A percentile compares a stretch with the other conserved stretches of the same genome.
Conservation (phyloP, 2,113 vertebrate species). For the Picathartes gymnocephalus region DNA sequence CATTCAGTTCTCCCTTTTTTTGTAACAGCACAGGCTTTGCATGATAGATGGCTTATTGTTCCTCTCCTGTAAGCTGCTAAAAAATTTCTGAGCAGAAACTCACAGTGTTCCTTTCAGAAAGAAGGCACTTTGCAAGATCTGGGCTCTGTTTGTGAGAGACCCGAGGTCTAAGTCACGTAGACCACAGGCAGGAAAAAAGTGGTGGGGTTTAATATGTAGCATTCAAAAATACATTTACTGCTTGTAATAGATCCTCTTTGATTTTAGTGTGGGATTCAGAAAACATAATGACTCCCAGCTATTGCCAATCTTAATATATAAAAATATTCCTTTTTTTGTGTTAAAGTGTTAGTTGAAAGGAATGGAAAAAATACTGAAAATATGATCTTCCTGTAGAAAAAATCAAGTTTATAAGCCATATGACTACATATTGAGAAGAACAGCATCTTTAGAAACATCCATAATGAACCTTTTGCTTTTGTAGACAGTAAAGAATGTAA, state of each 20-base stretch:
- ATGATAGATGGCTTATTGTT: not conserved
- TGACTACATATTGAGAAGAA: not conserved
- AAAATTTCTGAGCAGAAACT: not conserved
- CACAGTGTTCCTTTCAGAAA: not conserved
- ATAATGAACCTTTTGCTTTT: not conserved
- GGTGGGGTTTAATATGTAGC: rapidly evolving
- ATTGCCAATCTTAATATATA: not conserved
- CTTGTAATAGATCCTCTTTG: not conserved
- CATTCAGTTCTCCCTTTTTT: not conserved
- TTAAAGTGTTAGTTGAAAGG: not conserved
- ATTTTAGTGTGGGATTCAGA: not conserved
- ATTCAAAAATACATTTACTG: not conserved
- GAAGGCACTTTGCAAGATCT: not conserved
- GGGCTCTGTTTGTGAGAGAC: not conserved
- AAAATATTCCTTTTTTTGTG: not conserved
- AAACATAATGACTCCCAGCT: not conserved
- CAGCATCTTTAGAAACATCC: not conserved
- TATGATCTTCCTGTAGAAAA: not conserved
- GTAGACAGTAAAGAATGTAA: not conserved
- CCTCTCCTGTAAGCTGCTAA: not conserved
- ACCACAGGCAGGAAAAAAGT: not conserved
- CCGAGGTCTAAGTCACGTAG: rapidly evolving
- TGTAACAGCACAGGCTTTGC: not conserved
- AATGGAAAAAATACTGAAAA: not conserved
- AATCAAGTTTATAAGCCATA: not conserved